Base-by-base conservation (phyloP, 2,888 invertebrate genomes). In the Habrosyne pyritoides region DNA sequence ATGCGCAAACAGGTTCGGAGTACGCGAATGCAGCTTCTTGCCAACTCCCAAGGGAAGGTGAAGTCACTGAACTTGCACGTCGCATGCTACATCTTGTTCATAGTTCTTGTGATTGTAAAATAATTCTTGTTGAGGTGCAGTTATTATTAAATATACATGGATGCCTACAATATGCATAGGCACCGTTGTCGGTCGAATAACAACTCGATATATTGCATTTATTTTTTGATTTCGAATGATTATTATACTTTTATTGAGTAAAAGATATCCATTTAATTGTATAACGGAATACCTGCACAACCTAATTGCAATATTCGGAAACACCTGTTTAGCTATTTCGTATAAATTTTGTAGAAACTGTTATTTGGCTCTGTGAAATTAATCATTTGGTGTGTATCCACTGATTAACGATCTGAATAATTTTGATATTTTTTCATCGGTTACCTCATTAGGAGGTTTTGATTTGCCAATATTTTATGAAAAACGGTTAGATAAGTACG, bases 1-100 rank as follows among this genome's bases (percentile, higher is more conserved):
- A 85, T 82, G 81, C 83, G 80, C 75, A 86, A 90, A 91, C 91
- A 86, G 91, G 91, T 91, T 90, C 82, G 81, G 72, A 73, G 77
- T 82, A 81, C 76, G 85, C 84, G 87, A 86, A 83, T 83, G 85
- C 84, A 86, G 83, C 85, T 87, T 87, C 89, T 89, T 87, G 87
- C 87, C 81, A 80, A 84, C 84, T 84, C 83, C 81, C 81, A 82
- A 86, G 87, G 87, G 84, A 90, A 85, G 84, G 86, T 78, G 78
- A 79, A 88, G 90, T 91, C 91, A 90, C 72, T 91, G 91, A 91
- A 91, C 91, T 88, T 89, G 83, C 80, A 82, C 83, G 84, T 86
- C 85, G 87, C 84, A 81, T 80, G 84, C 81, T 83, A 78, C 81
- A 83, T 84, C 86, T 87, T 78, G 83, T 79, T 84, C 87, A 85